These are phyloP conservation scores for Stictocephala bisonia DNA, from an alignment of 2,888 invertebrate genomes.

Conservation along the genomic window DNA sequence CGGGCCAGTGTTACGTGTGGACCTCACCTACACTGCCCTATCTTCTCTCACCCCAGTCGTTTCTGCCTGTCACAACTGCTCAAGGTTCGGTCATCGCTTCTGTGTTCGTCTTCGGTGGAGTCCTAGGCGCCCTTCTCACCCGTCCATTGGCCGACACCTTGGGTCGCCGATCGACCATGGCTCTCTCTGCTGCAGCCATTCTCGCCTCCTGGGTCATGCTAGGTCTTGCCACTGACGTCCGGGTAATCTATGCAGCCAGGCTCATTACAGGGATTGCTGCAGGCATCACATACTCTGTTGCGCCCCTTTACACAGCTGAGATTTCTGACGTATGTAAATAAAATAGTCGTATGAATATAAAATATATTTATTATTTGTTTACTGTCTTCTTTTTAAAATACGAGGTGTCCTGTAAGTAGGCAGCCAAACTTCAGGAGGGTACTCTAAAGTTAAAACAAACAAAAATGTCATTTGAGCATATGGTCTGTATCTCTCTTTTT, in stretches of 20 bases:
- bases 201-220: constrained; percentile 15
- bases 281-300: constrained; percentile 20
- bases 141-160: constrained; percentile 20
- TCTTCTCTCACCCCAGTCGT: constrained; percentile 61
- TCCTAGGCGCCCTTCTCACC: constrained; percentile 22
- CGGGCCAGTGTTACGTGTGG: constrained; percentile 70
- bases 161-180: constrained; percentile 5
- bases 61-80: constrained; percentile 61
- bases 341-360: no score
- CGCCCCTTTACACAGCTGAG: constrained; percentile 39
- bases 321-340: constrained; percentile 30
- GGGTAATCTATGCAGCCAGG: constrained; percentile 10
- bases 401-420: no score
- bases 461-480: no score
- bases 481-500: no score
- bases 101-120: constrained; percentile 16
- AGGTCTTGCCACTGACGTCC: background rate
- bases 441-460: no score
- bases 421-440: no score
- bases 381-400: no score
- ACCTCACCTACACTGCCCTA: constrained; percentile 83
- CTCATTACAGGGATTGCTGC: constrained; percentile 2
- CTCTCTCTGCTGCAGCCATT: background rate
- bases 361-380: no score
- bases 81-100: constrained; percentile 34